Percentiles rank a stretch among this genome's conserved stretches.
phyloP scores from a whole-genome alignment of 1,140 invertebrate genomes.

The Listronotus oregonensis region DNA sequence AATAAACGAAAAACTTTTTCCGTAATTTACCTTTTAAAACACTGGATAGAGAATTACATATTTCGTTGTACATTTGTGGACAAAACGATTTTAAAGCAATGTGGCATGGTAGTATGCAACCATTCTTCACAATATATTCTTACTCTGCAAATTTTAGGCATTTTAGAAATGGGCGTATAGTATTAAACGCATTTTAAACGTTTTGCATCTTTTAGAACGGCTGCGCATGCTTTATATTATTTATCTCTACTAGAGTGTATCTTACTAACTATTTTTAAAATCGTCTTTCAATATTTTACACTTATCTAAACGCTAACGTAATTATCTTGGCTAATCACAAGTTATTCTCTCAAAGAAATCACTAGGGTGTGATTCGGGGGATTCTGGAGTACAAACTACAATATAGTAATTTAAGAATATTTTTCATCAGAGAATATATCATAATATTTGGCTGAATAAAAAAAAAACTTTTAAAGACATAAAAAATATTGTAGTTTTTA shows the following conservation, averaged over 20 bases:
- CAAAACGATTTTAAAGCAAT: not conserved
- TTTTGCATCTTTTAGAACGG: slow-evolving; percentile 26
- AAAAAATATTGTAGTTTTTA: not conserved
- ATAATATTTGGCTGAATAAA: too few species aligned
- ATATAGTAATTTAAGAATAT: not conserved
- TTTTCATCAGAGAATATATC: not conserved
- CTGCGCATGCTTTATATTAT: slow-evolving; percentile 26
- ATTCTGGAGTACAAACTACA: not conserved
- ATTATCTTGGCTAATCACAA: not conserved
- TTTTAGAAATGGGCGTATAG: slow-evolving; percentile 12
- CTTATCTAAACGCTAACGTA: not conserved
- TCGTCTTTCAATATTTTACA: not conserved
- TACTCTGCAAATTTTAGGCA: not conserved
- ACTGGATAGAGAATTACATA: not conserved
- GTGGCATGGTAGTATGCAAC: slow-evolving; percentile 20
- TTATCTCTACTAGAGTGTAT: slow-evolving; percentile 1
- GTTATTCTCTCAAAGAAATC: not conserved
- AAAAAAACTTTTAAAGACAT: too few species aligned
- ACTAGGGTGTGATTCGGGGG: not conserved
- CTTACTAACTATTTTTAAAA: not conserved
- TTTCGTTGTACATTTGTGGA: not conserved
- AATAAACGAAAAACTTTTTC: too few species aligned
- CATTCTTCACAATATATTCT: slow-evolving; percentile 10
- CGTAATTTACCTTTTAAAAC: too few species aligned
- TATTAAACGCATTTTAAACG: slow-evolving; percentile 12